Conservation (phyloP, 2,797 vertebrate genomes). For the Danio jaintianensis region DNA sequence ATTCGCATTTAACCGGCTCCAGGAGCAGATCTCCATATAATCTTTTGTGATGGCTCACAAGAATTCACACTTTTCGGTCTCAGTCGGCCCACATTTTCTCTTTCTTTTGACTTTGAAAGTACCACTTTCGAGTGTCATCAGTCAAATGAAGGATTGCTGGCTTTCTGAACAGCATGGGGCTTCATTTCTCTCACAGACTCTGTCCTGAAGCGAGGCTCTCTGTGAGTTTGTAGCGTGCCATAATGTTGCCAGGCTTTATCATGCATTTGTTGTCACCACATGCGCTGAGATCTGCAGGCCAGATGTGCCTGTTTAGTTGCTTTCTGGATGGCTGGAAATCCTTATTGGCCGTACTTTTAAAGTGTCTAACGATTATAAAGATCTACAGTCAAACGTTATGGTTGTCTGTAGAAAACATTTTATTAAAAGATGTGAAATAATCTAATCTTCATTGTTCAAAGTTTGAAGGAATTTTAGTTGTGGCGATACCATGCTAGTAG, state of each 20-base stretch:
- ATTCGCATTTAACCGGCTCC: slow-evolving; percentile 21
- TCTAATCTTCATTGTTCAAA: too few relatives aligned
- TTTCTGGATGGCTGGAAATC: slow-evolving; percentile 32
- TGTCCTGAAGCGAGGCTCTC: background rate
- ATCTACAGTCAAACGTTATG: background rate
- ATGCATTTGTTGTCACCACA: slow-evolving; percentile 38
- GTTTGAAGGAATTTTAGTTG: too few relatives aligned
- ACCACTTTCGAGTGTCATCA: slow-evolving; percentile 20
- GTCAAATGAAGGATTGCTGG: slow-evolving; percentile 37
- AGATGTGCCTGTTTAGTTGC: slow-evolving; percentile 60
- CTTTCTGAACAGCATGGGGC: slow-evolving; percentile 19
- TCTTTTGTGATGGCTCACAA: background rate
- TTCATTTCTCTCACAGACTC: background rate
- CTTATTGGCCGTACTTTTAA: slow-evolving; percentile 36
- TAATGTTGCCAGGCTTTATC: slow-evolving; percentile 45
- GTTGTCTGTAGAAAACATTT: too few relatives aligned
- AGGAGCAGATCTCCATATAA: slow-evolving; percentile 14
- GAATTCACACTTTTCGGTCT: background rate
- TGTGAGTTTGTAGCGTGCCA: slow-evolving; percentile 31
- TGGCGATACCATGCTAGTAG: too few relatives aligned
- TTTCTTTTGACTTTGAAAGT: slow-evolving; percentile 22
- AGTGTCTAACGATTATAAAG: background rate
- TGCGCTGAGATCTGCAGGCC: slow-evolving; percentile 57
- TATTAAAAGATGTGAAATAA: too few relatives aligned
- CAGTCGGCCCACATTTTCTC: slow-evolving; percentile 3